phyloP scores from a whole-genome alignment of 2,797 vertebrate species.

The Tadarida brasiliensis region DNA sequence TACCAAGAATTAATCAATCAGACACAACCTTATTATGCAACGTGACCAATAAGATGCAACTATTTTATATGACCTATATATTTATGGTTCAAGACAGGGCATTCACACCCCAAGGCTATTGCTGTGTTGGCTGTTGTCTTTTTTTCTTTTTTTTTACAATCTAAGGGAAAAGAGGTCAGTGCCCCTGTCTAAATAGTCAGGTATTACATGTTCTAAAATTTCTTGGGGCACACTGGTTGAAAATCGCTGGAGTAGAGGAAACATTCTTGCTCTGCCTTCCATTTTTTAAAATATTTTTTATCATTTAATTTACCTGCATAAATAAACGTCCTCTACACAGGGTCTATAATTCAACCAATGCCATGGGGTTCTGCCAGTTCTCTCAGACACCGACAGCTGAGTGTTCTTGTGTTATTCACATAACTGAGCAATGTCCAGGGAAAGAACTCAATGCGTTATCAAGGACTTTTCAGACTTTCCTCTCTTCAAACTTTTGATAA shows the following conservation, averaged over 20 bases:
- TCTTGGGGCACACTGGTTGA: not conserved
- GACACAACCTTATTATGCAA: not conserved
- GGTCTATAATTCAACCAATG: conserved; percentile 4
- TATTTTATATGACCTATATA: not conserved
- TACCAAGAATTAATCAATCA: not conserved
- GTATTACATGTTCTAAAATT: not conserved
- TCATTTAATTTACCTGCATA: conserved; percentile 55
- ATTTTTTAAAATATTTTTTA: not conserved
- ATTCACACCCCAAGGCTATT: not conserved
- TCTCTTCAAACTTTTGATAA: conserved; percentile 44
- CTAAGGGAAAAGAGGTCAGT: not conserved
- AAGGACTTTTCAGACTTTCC: conserved; percentile 42
- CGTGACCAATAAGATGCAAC: not conserved
- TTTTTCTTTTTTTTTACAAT: not conserved
- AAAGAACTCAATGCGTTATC: not conserved
- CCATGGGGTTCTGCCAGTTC: conserved; percentile 53
- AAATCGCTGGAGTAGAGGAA: not conserved
- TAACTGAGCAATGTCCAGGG: not conserved
- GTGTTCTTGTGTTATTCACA: not conserved
- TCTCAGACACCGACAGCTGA: not conserved
- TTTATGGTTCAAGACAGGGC: not conserved
- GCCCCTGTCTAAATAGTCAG: not conserved
- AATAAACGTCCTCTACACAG: not conserved
- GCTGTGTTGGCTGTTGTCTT: not conserved
- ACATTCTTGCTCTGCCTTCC: conserved; percentile 36